These are phyloP conservation scores for Coccyzus lansbergi DNA, from an alignment of 2,797 vertebrate genomes.

Conservation along the genomic window DNA sequence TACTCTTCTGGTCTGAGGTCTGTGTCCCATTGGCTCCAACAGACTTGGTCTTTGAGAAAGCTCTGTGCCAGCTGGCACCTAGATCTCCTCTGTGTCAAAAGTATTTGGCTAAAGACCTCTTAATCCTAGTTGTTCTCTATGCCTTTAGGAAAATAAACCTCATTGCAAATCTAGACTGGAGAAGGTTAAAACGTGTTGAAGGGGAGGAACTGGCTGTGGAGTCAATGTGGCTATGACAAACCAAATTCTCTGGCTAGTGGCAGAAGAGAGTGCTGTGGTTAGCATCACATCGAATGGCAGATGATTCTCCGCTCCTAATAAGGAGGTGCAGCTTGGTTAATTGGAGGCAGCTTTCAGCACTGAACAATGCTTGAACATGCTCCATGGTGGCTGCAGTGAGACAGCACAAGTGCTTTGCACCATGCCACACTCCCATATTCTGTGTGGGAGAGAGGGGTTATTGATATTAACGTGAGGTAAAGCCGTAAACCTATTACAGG, in stretches of 20 bases:
- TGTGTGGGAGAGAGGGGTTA: not conserved
- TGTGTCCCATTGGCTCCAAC: not conserved
- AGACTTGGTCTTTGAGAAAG: not conserved
- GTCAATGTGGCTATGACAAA: not conserved
- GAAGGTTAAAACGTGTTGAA: not conserved
- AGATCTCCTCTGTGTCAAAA: not conserved
- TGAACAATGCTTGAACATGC: slow-evolving; percentile 8
- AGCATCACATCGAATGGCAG: not conserved
- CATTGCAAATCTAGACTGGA: not conserved
- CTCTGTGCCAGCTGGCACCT: not conserved
- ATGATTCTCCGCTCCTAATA: slow-evolving; percentile 22
- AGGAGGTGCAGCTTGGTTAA: slow-evolving; percentile 54
- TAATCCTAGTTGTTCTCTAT: not conserved
- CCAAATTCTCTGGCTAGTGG: slow-evolving; percentile 16
- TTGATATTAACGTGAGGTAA: not conserved
- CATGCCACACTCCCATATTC: not conserved
- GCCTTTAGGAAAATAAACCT: not conserved
- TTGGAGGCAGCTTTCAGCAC: slow-evolving; percentile 46
- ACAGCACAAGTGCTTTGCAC: not conserved
- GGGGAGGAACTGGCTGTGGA: not conserved
- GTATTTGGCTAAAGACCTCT: not conserved
- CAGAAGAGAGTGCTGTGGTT: slow-evolving; percentile 8
- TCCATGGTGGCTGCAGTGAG: not conserved
- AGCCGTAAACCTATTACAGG: not conserved
- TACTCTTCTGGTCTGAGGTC: not conserved